phyloP scores from a whole-genome alignment of 37 sponge, comb jelly and placozoan genomes.

The Hexactinellida sp. region DNA sequence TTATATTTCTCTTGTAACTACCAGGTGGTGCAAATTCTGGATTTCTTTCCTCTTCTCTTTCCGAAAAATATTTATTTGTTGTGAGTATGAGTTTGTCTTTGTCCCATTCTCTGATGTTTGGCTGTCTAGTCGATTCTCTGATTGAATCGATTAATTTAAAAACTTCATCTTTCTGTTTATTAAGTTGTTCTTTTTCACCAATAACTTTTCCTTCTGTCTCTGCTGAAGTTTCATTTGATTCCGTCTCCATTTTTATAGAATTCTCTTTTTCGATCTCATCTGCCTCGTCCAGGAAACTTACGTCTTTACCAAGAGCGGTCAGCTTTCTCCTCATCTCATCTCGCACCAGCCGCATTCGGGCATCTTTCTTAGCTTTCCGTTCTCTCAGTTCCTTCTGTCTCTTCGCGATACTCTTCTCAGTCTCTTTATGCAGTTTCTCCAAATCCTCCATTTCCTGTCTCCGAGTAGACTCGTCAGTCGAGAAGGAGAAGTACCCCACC shows the following conservation, averaged over 20 bases:
- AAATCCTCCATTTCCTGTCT: conserved; percentile 56
- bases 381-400: neutral
- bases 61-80: neutral
- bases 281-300: neutral
- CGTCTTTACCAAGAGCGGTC: neutral
- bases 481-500: conserved; percentile 75
- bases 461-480: conserved; percentile 52
- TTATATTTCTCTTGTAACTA: conserved; percentile 20
- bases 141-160: neutral
- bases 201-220: neutral
- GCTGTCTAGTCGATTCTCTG: neutral
- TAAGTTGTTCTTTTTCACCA: neutral
- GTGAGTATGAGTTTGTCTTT: neutral
- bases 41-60: conserved; percentile 44
- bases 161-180: conserved; percentile 2
- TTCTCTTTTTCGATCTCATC: neutral
- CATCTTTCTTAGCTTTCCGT: neutral
- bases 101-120: neutral
- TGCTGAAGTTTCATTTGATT: neutral
- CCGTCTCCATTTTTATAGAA: neutral
- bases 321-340: neutral
- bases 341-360: neutral
- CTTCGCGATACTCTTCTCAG: neutral
- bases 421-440: conserved; percentile 26
- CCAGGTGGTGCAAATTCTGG: conserved; percentile 78